Conservation (phyloP, 2,797 vertebrate species). For the Pseudocheirus occidentalis region DNA sequence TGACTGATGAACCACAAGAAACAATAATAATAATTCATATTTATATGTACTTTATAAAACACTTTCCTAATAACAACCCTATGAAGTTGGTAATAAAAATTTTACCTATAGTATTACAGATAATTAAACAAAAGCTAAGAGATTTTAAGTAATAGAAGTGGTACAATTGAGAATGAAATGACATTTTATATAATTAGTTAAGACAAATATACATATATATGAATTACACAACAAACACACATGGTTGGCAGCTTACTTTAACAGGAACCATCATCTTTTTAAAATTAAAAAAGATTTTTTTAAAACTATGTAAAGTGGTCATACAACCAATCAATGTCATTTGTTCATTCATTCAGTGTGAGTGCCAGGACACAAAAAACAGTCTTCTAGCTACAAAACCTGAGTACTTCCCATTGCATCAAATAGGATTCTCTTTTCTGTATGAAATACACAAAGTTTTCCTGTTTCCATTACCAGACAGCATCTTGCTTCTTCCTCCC, state of each 20-base stretch:
- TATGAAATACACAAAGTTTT: neutral
- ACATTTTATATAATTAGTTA: neutral
- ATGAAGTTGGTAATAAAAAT: neutral
- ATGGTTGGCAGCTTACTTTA: neutral
- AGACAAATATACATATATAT: neutral
- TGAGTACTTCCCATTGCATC: neutral
- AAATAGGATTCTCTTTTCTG: neutral
- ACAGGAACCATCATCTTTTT: neutral
- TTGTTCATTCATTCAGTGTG: neutral
- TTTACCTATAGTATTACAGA: neutral
- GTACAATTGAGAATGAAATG: neutral
- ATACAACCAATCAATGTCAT: neutral
- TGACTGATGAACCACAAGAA: neutral
- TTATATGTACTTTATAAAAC: neutral
- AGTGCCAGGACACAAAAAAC: neutral
- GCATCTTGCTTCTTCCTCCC: neutral
- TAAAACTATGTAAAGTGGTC: neutral
- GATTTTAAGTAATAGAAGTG: neutral
- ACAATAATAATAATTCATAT: neutral
- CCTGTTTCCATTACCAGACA: neutral
- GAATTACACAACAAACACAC: neutral
- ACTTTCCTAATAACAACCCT: neutral
- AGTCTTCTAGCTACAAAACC: neutral
- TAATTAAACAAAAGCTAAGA: neutral
- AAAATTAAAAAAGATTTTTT: neutral